phyloP scores from a whole-genome alignment of 2,888 invertebrate genomes.

The Agrotis segetum region DNA sequence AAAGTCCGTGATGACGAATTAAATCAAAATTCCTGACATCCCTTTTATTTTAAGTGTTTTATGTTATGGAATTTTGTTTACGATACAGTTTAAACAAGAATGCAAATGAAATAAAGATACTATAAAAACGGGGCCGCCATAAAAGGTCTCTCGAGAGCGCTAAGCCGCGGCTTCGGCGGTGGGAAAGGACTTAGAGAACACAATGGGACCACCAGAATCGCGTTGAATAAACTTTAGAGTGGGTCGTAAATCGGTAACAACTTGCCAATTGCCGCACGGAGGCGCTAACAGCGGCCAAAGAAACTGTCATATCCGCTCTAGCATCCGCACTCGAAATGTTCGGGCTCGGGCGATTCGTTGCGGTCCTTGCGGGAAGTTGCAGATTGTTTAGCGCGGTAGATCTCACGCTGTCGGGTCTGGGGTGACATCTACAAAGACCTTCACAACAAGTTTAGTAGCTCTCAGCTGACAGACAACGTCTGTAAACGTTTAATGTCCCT shows the following conservation, averaged over 20 bases:
- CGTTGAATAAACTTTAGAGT: conserved; percentile 88
- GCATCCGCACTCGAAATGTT: conserved; percentile 89
- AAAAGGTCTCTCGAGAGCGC: conserved; percentile 81
- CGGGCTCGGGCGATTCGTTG: conserved; percentile 64
- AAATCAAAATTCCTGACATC: conserved; percentile 67
- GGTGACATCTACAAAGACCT: conserved; percentile 3
- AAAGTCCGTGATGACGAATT: conserved; percentile 58
- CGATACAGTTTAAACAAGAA: conserved; percentile 78
- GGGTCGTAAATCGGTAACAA: conserved; percentile 88
- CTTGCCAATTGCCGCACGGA: conserved; percentile 89
- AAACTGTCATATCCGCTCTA: conserved; percentile 87
- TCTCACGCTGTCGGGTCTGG: not conserved
- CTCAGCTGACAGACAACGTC: conserved; percentile 30
- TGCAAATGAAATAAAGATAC: conserved; percentile 84
- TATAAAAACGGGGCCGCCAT: conserved; percentile 81
- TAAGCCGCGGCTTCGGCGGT: conserved; percentile 77
- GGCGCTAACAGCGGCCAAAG: conserved; percentile 86
- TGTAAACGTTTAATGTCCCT: conserved; percentile 52
- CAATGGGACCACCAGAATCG: conserved; percentile 90
- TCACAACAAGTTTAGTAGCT: conserved; percentile 9
- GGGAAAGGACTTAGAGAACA: conserved; percentile 80
- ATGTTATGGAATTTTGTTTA: conserved; percentile 72
- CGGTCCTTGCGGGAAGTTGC: conserved; percentile 33
- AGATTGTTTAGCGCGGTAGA: conserved; percentile 50
- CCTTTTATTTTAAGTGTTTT: conserved; percentile 71